These are phyloP conservation scores for Coptodon rendalli DNA, from an alignment of 2,113 vertebrate species.

Conservation along the genomic window DNA sequence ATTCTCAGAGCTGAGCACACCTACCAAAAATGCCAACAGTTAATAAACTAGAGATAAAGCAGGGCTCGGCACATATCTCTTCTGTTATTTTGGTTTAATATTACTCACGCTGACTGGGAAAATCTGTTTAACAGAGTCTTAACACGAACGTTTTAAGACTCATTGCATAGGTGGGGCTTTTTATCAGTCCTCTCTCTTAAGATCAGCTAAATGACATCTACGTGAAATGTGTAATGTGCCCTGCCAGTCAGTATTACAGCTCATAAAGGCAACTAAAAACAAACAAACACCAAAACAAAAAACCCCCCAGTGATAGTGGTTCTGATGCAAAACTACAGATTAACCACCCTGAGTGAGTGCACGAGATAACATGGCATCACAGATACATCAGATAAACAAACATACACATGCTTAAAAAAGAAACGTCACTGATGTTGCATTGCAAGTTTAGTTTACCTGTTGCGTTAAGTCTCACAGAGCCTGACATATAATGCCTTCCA, in stretches of 20 bases:
- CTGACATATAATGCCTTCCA: neutral
- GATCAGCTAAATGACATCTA: neutral
- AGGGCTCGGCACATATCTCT: neutral
- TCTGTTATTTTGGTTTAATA: neutral
- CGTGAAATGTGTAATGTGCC: neutral
- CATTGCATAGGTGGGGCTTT: constrained; percentile 8
- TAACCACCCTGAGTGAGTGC: neutral
- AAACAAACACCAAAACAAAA: neutral
- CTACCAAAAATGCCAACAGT: constrained; percentile 23
- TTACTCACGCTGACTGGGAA: neutral
- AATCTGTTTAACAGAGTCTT: neutral
- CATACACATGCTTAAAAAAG: neutral
- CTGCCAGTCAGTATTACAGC: neutral
- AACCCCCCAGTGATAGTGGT: neutral
- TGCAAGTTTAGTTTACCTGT: neutral
- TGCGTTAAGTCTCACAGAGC: neutral
- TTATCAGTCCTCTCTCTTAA: neutral
- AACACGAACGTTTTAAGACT: neutral
- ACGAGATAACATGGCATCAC: neutral
- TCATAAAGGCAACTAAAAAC: constrained; percentile 3
- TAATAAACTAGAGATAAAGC: constrained; percentile 9
- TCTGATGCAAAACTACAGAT: constrained; percentile 9
- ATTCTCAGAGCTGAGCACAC: constrained; percentile 10
- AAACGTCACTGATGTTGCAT: neutral
- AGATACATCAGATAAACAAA: neutral